Conservation (phyloP, 2,888 invertebrate genomes). For the Himalopsyche tibetana region DNA sequence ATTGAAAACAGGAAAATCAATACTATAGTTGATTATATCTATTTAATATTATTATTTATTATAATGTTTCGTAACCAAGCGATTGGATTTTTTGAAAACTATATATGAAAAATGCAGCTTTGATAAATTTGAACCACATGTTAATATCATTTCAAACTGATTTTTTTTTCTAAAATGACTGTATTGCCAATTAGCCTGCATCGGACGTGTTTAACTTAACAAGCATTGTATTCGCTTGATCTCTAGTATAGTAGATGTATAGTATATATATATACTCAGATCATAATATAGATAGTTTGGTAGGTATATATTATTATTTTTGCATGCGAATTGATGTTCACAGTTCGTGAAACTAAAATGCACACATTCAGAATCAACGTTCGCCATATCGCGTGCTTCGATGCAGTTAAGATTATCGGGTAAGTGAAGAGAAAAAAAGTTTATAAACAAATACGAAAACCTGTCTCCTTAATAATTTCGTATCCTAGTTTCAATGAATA, state of each 20-base stretch:
- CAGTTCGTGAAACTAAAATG: constrained; percentile 29
- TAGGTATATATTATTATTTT: not conserved
- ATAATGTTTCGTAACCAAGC: no score
- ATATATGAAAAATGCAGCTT: no score
- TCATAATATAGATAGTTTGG: not conserved
- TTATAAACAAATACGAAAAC: not conserved
- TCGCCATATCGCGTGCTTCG: not conserved
- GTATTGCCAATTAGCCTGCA: not conserved
- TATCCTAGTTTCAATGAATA: not conserved
- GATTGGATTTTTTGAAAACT: no score
- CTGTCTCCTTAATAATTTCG: not conserved
- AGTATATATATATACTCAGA: not conserved
- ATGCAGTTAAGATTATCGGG: constrained; percentile 27
- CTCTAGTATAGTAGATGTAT: no score
- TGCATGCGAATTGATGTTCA: constrained; percentile 27
- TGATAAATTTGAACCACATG: no score
- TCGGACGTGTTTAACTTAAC: not conserved
- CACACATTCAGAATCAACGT: constrained; percentile 14
- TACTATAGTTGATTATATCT: no score
- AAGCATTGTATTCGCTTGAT: not conserved
- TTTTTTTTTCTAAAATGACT: no score
- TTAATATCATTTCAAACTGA: no score
- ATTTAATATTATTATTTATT: no score
- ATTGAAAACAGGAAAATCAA: no score
- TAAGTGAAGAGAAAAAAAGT: constrained; percentile 28